phyloP scores from a whole-genome alignment of 2,888 invertebrate genomes.

The Polyommatus icarus region DNA sequence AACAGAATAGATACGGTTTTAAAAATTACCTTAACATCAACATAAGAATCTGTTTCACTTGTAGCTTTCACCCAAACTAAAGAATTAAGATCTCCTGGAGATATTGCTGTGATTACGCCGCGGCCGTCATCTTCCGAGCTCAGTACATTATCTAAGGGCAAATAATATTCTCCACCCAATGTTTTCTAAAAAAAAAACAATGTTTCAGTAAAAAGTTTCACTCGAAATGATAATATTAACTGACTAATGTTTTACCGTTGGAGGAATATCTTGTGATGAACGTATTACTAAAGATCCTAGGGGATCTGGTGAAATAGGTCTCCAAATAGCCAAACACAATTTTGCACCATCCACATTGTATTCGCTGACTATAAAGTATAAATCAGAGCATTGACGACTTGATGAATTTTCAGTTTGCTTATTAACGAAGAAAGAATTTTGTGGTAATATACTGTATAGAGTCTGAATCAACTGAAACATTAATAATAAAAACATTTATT shows the following conservation, averaged over 20 bases:
- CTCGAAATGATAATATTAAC: too few species aligned
- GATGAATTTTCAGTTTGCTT: constrained; percentile 39
- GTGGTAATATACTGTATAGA: constrained; percentile 43
- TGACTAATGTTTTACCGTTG: neutral
- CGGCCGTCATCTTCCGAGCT: constrained; percentile 32
- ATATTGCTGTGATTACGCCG: constrained; percentile 42
- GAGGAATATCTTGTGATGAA: constrained; percentile 27
- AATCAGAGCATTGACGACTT: constrained; percentile 41
- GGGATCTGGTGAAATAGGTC: constrained; percentile 45
- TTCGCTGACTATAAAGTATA: constrained; percentile 45
- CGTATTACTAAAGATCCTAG: neutral
- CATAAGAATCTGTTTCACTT: constrained; percentile 40
- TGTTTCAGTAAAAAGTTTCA: neutral
- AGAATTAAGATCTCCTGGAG: constrained; percentile 49
- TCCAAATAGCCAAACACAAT: constrained; percentile 39
- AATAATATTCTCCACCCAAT: constrained; percentile 50
- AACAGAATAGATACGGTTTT: neutral
- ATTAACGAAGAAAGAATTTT: constrained; percentile 47
- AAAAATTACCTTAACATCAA: constrained; percentile 51
- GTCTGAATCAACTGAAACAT: constrained; percentile 42
- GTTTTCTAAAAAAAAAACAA: constrained; percentile 41
- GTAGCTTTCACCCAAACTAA: constrained; percentile 51
- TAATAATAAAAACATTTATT: neutral
- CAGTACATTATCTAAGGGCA: constrained; percentile 42
- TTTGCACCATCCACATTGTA: constrained; percentile 38